Evolutionary conservation across 1,140 invertebrate genomes (phyloP).

Genomic region (Ylistrum balloti): DNA sequence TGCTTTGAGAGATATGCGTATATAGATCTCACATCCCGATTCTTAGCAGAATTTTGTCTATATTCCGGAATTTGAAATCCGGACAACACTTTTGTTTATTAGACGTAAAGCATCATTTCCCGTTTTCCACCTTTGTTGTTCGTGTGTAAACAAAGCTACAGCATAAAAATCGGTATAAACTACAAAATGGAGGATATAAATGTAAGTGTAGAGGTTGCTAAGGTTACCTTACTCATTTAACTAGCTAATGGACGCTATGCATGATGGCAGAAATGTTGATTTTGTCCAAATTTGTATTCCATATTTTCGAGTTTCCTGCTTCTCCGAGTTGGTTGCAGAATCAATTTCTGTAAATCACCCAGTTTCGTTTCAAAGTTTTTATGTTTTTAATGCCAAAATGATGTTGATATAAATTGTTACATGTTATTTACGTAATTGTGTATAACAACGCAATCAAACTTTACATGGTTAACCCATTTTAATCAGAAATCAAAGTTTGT

Average conservation of each 20-base stretch:
- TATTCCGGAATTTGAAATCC: neutral
- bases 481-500: neutral
- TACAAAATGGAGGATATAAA: neutral
- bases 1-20: too few species aligned
- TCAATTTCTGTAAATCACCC: conserved; percentile 2
- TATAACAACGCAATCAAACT: neutral
- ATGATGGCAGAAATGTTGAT: neutral
- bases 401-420: neutral
- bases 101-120: conserved; percentile 33
- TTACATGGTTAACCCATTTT: neutral
- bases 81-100: neutral
- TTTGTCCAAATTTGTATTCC: neutral
- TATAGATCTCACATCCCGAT: too few species aligned
- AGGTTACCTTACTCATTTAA: conserved; percentile 11
- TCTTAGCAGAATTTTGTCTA: too few species aligned
- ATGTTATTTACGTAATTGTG: neutral
- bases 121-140: conserved; percentile 38
- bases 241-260: neutral
- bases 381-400: neutral
- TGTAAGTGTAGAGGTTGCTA: conserved; percentile 23
- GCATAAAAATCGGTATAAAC: neutral
- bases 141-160: conserved; percentile 27
- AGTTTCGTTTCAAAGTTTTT: neutral
- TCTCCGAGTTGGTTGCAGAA: neutral
- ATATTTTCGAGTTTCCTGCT: conserved; percentile 38